Evolutionary conservation across 2,888 invertebrate genomes (phyloP).

Genomic region (Melipona bicolor): DNA sequence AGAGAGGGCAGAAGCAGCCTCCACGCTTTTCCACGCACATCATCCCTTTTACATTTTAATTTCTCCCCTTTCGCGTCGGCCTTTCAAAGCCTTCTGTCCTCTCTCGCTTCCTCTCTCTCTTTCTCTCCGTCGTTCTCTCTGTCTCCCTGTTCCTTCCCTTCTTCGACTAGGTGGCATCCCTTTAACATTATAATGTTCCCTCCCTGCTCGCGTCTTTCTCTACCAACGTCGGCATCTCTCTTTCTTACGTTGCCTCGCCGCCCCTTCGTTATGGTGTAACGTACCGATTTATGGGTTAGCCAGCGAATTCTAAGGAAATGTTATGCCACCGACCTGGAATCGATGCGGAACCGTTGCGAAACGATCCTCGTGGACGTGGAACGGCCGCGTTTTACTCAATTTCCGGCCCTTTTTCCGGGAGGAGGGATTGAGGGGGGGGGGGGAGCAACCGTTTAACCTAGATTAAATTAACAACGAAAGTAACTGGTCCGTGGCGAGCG

Average conservation of each 20-base stretch:
- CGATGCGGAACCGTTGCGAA: slow-evolving; percentile 80
- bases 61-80: slow-evolving; percentile 82
- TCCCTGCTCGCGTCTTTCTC: slow-evolving; percentile 60
- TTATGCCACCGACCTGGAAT: slow-evolving; percentile 80
- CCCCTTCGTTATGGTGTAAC: slow-evolving; percentile 73
- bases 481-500: slow-evolving; percentile 50
- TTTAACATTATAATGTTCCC: slow-evolving; percentile 83
- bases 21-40: slow-evolving; percentile 81
- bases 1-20: slow-evolving; percentile 68
- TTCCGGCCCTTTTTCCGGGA: slow-evolving; percentile 41
- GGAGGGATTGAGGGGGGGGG: too few relatives aligned
- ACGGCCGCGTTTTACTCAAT: slow-evolving; percentile 45
- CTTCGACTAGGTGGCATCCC: slow-evolving; percentile 79
- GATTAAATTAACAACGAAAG: slow-evolving; percentile 55
- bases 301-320: slow-evolving; percentile 80
- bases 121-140: slow-evolving; percentile 30
- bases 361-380: slow-evolving; percentile 45
- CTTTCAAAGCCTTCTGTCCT: slow-evolving; percentile 75
- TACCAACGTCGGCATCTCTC: slow-evolving; percentile 27
- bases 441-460: slow-evolving; percentile 48
- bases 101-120: slow-evolving; percentile 25
- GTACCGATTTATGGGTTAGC: slow-evolving; percentile 80
- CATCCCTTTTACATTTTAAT: slow-evolving; percentile 84
- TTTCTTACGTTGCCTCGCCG: slow-evolving; percentile 57
- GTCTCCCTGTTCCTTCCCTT: slow-evolving; percentile 39